Base-by-base conservation (phyloP, 2,888 invertebrate genomes). In the Sphaeridia pumilis region DNA sequence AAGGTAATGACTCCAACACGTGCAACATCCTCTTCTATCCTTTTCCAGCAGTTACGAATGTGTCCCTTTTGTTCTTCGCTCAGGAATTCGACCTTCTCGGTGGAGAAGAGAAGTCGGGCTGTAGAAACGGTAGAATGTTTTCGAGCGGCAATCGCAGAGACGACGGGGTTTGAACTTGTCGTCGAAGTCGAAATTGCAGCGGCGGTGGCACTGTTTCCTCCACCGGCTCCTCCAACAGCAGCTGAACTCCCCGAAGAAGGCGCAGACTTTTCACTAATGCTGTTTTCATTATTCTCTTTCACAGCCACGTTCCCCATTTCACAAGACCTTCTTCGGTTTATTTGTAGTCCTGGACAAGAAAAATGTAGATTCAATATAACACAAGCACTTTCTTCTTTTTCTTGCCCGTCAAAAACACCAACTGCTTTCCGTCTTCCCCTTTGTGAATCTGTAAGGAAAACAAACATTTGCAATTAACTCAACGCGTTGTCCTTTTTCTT, bases 1-100 rank as follows among this genome's bases (percentile, higher is more conserved):
- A 72, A 72, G 3, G 71, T 71, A 58, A 72, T 71, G 55, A 72
- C 71, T 1, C 72, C 72, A 12, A 72, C 72, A 56, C 68, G 67
- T 17, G 70, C 70, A 22, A 72, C 70, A 56, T 71, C 70, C 14
- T 67, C 67, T 56, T 72, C 71, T 28, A 72, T 62, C 27, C 68
- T 58, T 58, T 70, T 70, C 72, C 72, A 72, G 4, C 69, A 70
- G 45, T 68, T 68, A 24, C 66, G 63, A 12, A 72, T 67, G 43
- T 70, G 59, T 46, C 67, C 67, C 63, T 70, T 70, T 59, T 72
- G 70, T 42, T 67, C 65, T 21, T 69, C 68, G 14, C 49, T 63
- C 17, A 60, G 56, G 35, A 51, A 64, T 45, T 64, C 64, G 31
- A 64, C 51, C 24, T 56, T 58, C 35, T 60, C 61, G 22, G 61